phyloP scores from a whole-genome alignment of 2,113 vertebrate species.

The Megaceryle torquata region DNA sequence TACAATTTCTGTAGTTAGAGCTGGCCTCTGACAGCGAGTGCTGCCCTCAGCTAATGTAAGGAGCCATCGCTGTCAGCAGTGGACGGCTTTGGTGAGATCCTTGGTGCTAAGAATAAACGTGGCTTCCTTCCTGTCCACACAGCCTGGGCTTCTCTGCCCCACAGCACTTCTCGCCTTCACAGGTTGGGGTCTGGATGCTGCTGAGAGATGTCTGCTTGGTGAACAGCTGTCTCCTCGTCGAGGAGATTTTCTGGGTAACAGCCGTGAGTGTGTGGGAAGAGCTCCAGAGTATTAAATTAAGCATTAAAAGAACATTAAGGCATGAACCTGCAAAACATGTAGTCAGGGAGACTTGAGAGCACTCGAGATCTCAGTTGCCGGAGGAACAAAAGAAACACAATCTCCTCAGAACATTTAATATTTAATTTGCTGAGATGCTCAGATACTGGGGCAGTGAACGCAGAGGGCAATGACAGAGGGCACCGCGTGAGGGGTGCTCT shows the following conservation, averaged over 20 bases:
- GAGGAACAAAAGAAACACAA: slow-evolving; percentile 54
- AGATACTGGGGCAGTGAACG: background rate
- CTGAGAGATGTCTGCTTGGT: background rate
- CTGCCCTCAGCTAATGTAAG: fast-evolving
- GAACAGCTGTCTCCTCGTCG: background rate
- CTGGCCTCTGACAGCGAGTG: background rate
- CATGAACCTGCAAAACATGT: background rate
- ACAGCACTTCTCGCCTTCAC: too few species aligned
- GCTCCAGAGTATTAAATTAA: background rate
- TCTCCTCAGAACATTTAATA: slow-evolving; percentile 29
- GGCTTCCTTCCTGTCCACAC: background rate
- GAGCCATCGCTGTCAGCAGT: background rate
- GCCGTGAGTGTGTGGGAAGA: background rate
- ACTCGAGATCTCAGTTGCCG: background rate
- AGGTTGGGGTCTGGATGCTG: background rate
- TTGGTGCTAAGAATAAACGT: background rate
- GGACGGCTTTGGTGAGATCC: background rate
- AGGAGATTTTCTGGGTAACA: background rate
- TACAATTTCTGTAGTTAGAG: background rate
- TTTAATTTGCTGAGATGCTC: slow-evolving; percentile 31
- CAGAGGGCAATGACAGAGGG: background rate
- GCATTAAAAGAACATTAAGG: slow-evolving; percentile 45
- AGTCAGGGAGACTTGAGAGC: slow-evolving; percentile 3
- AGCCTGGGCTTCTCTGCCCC: background rate
- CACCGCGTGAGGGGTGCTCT: fast-evolving